phyloP scores from a whole-genome alignment of 2,113 vertebrate species.

The Vidua chalybeata region DNA sequence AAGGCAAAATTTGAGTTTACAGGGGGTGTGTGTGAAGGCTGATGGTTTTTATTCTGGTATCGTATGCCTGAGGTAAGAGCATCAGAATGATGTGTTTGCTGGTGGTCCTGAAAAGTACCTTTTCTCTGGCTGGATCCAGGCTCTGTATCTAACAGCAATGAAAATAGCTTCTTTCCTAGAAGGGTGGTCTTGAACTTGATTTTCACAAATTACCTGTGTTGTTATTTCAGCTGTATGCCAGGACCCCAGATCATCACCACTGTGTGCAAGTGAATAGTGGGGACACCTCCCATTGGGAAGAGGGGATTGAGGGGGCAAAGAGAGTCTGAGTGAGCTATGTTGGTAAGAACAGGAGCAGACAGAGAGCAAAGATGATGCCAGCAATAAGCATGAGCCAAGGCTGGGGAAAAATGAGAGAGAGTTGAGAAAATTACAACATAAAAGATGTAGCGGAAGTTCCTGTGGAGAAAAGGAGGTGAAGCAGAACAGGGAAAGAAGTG shows the following conservation, averaged over 20 bases:
- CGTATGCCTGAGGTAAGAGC: neutral
- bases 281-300: neutral
- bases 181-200: neutral
- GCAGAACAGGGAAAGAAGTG: neutral
- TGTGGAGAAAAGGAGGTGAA: neutral
- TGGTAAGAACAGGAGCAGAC: neutral
- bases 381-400: neutral
- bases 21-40: neutral
- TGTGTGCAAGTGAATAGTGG: neutral
- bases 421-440: neutral
- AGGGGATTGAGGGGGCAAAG: neutral
- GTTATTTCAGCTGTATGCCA: neutral
- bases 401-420: neutral
- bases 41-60: neutral
- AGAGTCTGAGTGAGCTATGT: neutral
- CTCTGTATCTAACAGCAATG: neutral
- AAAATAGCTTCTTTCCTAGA: neutral
- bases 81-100: neutral
- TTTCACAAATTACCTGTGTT: neutral
- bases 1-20: neutral
- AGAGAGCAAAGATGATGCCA: neutral
- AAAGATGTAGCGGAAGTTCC: neutral
- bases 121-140: neutral
- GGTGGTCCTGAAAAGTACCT: neutral
- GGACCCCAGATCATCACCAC: neutral